Conservation (phyloP, 2,797 vertebrate genomes). For the Brachyrhaphis roseni region DNA sequence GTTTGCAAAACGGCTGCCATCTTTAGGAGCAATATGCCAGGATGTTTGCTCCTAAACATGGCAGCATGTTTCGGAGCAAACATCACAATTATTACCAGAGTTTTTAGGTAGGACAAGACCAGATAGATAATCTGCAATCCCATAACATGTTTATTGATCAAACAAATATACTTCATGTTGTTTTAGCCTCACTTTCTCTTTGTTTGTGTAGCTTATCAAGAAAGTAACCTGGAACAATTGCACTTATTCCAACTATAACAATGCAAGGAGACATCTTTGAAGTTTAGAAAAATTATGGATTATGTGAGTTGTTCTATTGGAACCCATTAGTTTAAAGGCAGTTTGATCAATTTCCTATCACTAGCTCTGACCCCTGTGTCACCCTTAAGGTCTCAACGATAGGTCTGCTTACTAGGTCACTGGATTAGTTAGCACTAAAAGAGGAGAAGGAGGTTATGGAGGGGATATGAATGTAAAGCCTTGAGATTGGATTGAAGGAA, state of each 20-base stretch:
- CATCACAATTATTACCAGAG: neutral
- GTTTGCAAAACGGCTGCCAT: neutral
- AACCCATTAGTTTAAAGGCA: neutral
- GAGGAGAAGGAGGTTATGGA: slow-evolving; percentile 15
- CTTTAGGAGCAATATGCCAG: too few relatives aligned
- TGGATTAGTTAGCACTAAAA: slow-evolving; percentile 42
- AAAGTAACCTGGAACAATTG: slow-evolving; percentile 82
- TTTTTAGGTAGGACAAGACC: neutral
- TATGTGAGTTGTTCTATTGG: neutral
- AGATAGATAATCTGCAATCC: neutral
- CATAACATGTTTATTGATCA: slow-evolving; percentile 37
- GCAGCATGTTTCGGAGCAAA: too few relatives aligned
- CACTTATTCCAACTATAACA: neutral
- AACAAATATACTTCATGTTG: slow-evolving; percentile 54
- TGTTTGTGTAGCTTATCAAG: slow-evolving; percentile 74
- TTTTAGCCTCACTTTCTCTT: slow-evolving; percentile 78
- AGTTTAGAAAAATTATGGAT: neutral
- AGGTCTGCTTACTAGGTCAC: slow-evolving; percentile 23
- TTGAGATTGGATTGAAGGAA: slow-evolving; percentile 51
- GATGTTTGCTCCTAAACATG: too few relatives aligned
- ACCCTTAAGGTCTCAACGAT: slow-evolving; percentile 11
- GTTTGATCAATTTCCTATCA: slow-evolving; percentile 4
- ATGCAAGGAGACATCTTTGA: neutral
- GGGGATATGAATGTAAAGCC: slow-evolving; percentile 39
- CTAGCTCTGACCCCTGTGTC: slow-evolving; percentile 14